Percentiles rank a stretch among this genome's conserved stretches.
Conservation (phyloP, 35 echinoderm and acorn worm genomes). For the Eucidaris tribuloides region DNA sequence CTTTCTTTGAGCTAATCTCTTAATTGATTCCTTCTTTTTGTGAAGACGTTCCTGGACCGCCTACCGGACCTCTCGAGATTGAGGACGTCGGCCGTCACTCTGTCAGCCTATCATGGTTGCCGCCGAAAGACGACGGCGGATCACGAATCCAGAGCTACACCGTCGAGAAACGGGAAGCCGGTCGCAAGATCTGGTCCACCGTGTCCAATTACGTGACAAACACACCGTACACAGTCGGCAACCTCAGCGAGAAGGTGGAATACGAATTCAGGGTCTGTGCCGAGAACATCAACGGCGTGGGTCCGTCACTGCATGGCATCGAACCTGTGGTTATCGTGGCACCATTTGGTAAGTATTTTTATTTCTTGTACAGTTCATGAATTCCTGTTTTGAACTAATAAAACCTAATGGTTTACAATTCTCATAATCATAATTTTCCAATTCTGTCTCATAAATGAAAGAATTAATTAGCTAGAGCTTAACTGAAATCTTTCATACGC, state of each 20-base stretch:
- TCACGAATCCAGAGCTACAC: conserved; percentile 90
- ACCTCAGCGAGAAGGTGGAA: conserved; percentile 73
- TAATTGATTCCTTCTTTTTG: no score
- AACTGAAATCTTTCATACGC: no score
- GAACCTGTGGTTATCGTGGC: conserved; percentile 59
- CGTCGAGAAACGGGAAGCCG: conserved; percentile 71
- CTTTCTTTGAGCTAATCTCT: no score
- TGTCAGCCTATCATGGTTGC: conserved; percentile 74
- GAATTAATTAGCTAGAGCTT: no score
- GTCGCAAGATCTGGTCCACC: conserved; percentile 63
- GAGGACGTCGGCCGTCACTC: conserved; percentile 77
- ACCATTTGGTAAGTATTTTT: no score
- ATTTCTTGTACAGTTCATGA: no score
- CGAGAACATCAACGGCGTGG: conserved; percentile 93
- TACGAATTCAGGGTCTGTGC: conserved; percentile 96
- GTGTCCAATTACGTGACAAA: conserved; percentile 59
- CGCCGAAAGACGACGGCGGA: conserved; percentile 86
- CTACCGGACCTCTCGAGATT: conserved; percentile 81
- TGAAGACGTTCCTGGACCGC: conserved; percentile 97
- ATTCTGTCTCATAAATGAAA: no score
- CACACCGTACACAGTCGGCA: conserved; percentile 60
- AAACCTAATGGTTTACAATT: no score
- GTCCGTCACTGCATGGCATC: conserved; percentile 60
- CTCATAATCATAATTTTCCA: no score
- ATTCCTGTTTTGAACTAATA: no score